Evolutionary conservation across 2,797 vertebrate genomes (phyloP).

Genomic region (Aeoliscus strigatus): DNA sequence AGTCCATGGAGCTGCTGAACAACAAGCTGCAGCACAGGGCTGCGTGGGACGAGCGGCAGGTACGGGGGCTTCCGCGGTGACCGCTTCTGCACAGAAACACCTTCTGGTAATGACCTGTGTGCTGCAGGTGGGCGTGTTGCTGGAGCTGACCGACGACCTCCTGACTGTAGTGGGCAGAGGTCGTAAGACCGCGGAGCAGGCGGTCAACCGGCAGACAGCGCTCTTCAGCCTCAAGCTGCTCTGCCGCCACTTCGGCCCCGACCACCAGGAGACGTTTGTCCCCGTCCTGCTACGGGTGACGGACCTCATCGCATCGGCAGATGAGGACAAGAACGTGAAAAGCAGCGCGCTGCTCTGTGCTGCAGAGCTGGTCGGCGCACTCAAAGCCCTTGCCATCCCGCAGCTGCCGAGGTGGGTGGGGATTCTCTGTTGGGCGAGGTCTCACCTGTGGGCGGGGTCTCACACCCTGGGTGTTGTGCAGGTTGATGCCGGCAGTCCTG

Average conservation of each 20-base stretch:
- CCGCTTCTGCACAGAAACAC: no score
- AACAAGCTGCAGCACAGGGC: constrained; percentile 86
- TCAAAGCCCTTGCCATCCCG: constrained; percentile 86
- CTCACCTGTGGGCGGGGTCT: no score
- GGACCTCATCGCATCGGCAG: constrained; percentile 68
- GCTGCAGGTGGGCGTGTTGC: constrained; percentile 75
- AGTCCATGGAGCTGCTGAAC: constrained; percentile 94
- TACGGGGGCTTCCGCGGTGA: no score
- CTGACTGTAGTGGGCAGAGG: constrained; percentile 73
- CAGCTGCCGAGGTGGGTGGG: constrained; percentile 87
- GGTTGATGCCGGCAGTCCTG: constrained; percentile 87
- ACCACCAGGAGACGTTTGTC: constrained; percentile 74
- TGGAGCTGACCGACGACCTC: constrained; percentile 81
- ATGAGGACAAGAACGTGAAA: constrained; percentile 86
- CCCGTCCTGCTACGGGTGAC: constrained; percentile 76
- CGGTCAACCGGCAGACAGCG: constrained; percentile 92
- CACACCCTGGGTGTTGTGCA: constrained; percentile 9
- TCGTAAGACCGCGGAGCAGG: constrained; percentile 73
- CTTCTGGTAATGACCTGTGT: no score
- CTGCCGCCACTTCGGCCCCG: constrained; percentile 84
- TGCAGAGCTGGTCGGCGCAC: constrained; percentile 78
- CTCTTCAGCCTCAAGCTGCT: constrained; percentile 92
- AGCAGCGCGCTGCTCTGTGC: constrained; percentile 89
- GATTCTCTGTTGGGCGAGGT: no score
- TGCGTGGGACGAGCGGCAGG: constrained; percentile 79